Percentiles rank a stretch among this genome's conserved stretches.
Conservation (phyloP, 2,888 invertebrate species). For the Yponomeuta sedellus region DNA sequence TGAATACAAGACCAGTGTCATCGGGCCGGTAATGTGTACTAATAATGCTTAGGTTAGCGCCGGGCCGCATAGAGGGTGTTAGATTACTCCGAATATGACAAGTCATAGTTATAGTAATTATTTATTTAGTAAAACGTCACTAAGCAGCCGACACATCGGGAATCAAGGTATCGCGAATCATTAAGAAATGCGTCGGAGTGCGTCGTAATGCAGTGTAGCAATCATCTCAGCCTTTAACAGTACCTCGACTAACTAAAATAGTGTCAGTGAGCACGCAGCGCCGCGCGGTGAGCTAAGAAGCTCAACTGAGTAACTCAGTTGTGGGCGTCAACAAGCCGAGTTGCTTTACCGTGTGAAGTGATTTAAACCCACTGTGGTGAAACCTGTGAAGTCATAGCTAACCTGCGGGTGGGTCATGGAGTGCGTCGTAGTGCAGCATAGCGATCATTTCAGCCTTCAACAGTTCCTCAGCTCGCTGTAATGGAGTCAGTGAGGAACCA, state of each 20-base stretch:
- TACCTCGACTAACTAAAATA: constrained; percentile 96
- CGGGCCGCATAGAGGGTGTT: too few relatives aligned
- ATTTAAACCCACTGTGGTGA: too few relatives aligned
- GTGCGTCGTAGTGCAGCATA: constrained; percentile 94
- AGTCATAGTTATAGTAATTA: too few relatives aligned
- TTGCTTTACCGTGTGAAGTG: too few relatives aligned
- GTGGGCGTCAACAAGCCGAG: constrained; percentile 91
- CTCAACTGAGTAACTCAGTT: constrained; percentile 73
- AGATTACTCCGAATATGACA: too few relatives aligned
- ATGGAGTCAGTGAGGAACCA: constrained; percentile 86
- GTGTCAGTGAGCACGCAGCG: constrained; percentile 85
- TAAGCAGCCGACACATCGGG: too few relatives aligned
- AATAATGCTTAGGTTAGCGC: too few relatives aligned
- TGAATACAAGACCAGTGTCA: too few relatives aligned
- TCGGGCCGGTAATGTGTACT: too few relatives aligned
- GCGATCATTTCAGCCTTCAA: constrained; percentile 97
- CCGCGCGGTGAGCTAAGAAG: constrained; percentile 83
- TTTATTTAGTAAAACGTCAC: too few relatives aligned
- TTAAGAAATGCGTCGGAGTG: too few relatives aligned
- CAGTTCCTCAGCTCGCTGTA: constrained; percentile 96
- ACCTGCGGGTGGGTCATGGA: constrained; percentile 82
- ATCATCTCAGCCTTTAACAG: constrained; percentile 97
- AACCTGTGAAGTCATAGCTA: not conserved
- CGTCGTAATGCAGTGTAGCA: constrained; percentile 94
- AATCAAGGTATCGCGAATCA: too few relatives aligned